These are phyloP conservation scores for Ceratosolen fusciceps DNA, from an alignment of 1,140 invertebrate species.

Conservation along the genomic window DNA sequence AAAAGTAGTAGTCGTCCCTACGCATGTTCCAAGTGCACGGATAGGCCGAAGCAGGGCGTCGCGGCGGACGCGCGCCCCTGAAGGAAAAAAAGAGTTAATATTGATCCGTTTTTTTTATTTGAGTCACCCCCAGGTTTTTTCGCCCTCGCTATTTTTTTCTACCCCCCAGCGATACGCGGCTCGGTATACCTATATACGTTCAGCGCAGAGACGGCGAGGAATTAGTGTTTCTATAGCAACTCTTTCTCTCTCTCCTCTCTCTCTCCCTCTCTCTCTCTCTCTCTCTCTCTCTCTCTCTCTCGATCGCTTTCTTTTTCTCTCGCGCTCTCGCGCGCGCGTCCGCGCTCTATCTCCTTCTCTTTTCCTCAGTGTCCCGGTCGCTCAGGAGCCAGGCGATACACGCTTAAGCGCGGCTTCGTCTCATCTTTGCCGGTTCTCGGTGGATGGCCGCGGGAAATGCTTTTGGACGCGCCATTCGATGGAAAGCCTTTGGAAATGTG, in stretches of 20 bases:
- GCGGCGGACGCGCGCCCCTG: neutral
- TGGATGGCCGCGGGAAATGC: neutral
- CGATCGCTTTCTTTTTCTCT: slow-evolving; percentile 23
- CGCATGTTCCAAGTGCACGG: slow-evolving; percentile 2
- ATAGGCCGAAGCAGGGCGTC: neutral
- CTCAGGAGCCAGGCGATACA: too few relatives aligned
- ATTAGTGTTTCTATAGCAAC: slow-evolving; percentile 52
- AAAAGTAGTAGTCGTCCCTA: slow-evolving; percentile 23
- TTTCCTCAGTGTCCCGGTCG: neutral
- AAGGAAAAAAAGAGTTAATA: slow-evolving; percentile 68
- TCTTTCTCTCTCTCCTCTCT: slow-evolving; percentile 43
- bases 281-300: neutral
- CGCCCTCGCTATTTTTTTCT: slow-evolving; percentile 68
- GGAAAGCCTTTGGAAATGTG: too few relatives aligned
- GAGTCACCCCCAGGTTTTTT: slow-evolving; percentile 66
- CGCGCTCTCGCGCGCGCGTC: neutral
- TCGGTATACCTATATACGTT: neutral
- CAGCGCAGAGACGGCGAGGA: slow-evolving; percentile 45
- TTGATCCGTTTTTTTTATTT: slow-evolving; percentile 68
- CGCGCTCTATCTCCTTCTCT: neutral
- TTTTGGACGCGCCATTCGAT: neutral
- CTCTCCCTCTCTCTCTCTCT: too few relatives aligned
- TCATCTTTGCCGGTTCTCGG: neutral
- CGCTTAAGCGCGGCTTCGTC: neutral
- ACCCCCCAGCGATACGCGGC: slow-evolving; percentile 36